Evolutionary conservation across 2,888 invertebrate genomes (phyloP).

Genomic region (Mermis nigrescens): DNA sequence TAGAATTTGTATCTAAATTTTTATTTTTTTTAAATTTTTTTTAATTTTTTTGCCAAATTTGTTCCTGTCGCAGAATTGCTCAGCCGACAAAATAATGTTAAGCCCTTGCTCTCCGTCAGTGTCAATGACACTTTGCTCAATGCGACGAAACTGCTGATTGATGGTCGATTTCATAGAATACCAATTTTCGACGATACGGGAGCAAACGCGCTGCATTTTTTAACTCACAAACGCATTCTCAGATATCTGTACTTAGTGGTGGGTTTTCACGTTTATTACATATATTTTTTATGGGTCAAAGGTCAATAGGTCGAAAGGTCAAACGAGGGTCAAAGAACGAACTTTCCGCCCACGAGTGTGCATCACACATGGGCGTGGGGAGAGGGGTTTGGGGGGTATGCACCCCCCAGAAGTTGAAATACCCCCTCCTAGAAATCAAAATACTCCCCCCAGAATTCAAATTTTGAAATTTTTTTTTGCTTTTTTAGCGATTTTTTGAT

Average conservation of each 20-base stretch:
- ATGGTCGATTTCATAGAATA: slow-evolving; percentile 82
- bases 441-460: too few species aligned
- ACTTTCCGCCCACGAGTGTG: too few species aligned
- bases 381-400: too few species aligned
- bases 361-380: too few species aligned
- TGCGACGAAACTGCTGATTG: slow-evolving; percentile 74
- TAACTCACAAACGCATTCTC: slow-evolving; percentile 92
- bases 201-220: slow-evolving; percentile 88
- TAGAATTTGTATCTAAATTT: not conserved
- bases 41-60: not conserved
- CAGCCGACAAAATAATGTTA: not conserved
- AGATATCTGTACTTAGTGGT: slow-evolving; percentile 94
- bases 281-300: too few species aligned
- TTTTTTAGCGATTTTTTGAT: too few species aligned
- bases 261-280: too few species aligned
- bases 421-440: too few species aligned
- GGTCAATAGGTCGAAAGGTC: too few species aligned
- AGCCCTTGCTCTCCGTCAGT: slow-evolving; percentile 7
- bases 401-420: too few species aligned
- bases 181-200: slow-evolving; percentile 87
- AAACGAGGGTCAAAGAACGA: too few species aligned
- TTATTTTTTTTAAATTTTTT: not conserved
- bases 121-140: slow-evolving; percentile 37
- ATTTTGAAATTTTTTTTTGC: too few species aligned
- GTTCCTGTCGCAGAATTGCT: slow-evolving; percentile 5